These are phyloP conservation scores for Chondrosia reniformis DNA, from an alignment of 37 sponge, comb jelly and placozoan species.

Conservation along the genomic window DNA sequence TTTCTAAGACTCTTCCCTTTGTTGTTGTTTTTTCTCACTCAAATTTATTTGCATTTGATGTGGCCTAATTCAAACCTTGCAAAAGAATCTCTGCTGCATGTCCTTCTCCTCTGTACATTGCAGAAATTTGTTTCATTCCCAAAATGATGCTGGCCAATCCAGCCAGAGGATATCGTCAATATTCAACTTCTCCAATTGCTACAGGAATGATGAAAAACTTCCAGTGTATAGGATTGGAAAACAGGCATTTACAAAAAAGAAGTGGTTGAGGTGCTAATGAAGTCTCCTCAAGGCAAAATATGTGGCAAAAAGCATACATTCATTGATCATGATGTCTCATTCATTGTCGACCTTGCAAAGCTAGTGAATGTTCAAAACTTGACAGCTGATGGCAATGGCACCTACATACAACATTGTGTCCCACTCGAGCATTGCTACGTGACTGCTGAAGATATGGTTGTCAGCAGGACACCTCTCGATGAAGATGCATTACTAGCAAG, in stretches of 20 bases:
- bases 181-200: background rate
- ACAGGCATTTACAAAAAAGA: background rate
- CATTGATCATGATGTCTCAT: background rate
- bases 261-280: background rate
- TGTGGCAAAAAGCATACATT: background rate
- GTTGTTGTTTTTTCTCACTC: no score
- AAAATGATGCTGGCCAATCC: background rate
- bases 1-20: no score
- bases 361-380: background rate
- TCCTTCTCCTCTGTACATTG: no score
- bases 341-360: background rate
- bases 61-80: no score
- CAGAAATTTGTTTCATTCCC: background rate
- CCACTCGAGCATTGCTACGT: background rate
- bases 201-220: background rate
- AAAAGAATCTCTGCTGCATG: no score
- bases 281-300: slow-evolving; percentile 3
- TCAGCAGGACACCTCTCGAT: background rate
- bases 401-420: slow-evolving; percentile 3
- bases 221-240: slow-evolving; percentile 11
- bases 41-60: no score
- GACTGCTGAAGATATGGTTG: background rate
- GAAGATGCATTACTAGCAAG: background rate
- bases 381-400: slow-evolving; percentile 2
- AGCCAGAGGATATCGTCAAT: background rate